Base-by-base conservation (phyloP, 1,140 invertebrate species). In the Arctopsyche grandis region DNA sequence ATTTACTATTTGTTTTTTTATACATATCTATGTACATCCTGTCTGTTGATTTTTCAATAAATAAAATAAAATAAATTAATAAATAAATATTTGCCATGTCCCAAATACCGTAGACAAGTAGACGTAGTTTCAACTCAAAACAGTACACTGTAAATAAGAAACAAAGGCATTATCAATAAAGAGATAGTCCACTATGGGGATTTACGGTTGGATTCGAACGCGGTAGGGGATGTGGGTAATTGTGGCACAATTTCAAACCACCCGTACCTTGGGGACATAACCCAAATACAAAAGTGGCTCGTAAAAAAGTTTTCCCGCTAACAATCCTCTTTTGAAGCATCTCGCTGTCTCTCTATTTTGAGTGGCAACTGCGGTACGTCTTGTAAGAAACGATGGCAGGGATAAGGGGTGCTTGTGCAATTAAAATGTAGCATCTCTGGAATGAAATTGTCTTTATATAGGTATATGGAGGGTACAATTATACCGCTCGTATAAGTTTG, bases 251-350 rank as follows among this genome's bases (percentile, higher is more conserved):
- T 48, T 71, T 38, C 38, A 24, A 71, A 48, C 69, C 44, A 12
- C 48, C 10, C 44, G 14, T 38, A 71, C 69, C 69, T 46, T 24
- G 38, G 69, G 69, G 69, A 71, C 69, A 48, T 48, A 71, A 71
- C 69, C 69, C 69, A 66, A 66, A 66, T 66, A 66, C 63, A 66
- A 66, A 22, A 66, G 63, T 66, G 63, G 63, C 63, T 66, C 63
- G 63, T 66, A 66, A 66, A 66, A 66, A 66, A 66, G 22, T 26
- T 66, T 66, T 66, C 5, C 24, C 63, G 63, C 63, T 66, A 66
- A 66, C 63, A 66, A 66, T 22, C 63, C 63, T 26, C 63, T 66
- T 66, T 22, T 66, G 63, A 24, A 66, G 63, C 63, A 12, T 66
- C 63, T 26, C 21, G 12, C 63, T 66, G 24, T 26, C 63, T 66